These are phyloP conservation scores for Halocynthia aurantium DNA, from an alignment of 23 tunicate species.

Conservation along the genomic window DNA sequence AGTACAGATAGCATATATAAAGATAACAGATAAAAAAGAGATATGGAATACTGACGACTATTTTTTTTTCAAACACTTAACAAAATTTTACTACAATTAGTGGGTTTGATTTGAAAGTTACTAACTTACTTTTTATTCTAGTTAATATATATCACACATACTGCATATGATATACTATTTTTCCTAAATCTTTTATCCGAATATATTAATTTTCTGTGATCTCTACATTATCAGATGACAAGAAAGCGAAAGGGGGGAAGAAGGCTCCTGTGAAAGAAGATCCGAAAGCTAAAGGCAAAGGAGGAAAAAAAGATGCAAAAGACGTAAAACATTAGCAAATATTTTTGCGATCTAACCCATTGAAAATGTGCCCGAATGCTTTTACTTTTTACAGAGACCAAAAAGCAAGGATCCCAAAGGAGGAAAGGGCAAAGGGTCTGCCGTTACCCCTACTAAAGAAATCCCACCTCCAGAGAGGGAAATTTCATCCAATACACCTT, in stretches of 20 bases:
- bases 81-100: no score
- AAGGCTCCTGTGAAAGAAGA: slow-evolving; percentile 58
- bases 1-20: no score
- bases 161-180: no score
- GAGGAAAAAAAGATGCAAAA: slow-evolving; percentile 64
- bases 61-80: no score
- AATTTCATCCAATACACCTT: slow-evolving; percentile 57
- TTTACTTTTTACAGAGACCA: slow-evolving; percentile 43
- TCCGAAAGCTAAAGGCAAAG: slow-evolving; percentile 67
- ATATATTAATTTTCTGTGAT: no score
- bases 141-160: no score
- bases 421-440: slow-evolving; percentile 36
- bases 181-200: no score
- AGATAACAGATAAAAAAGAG: no score
- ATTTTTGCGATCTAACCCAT: background rate
- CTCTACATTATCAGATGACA: slow-evolving; percentile 8
- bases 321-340: background rate
- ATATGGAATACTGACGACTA: no score
- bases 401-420: slow-evolving; percentile 71
- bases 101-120: no score
- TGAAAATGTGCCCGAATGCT: background rate
- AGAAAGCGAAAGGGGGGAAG: slow-evolving; percentile 44
- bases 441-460: slow-evolving; percentile 62
- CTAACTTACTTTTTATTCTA: no score
- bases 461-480: slow-evolving; percentile 44